Base-by-base conservation (phyloP, 1,140 invertebrate genomes). In the Drosophila navojoa region DNA sequence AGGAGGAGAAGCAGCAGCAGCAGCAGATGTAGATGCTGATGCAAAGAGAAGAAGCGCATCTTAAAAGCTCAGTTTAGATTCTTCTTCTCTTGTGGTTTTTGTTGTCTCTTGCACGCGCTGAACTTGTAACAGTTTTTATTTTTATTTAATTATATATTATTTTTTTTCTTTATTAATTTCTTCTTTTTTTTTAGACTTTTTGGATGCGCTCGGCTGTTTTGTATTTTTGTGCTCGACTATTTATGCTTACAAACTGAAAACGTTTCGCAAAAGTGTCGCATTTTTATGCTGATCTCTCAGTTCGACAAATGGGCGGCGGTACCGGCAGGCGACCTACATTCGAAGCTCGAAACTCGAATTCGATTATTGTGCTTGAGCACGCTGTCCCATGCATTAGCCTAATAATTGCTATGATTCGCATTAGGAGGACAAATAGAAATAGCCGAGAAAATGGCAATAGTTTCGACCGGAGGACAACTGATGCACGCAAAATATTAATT, bases 191-290 rank as follows among this genome's bases (percentile, higher is more conserved):
- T 64, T 61, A 64, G 63, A 71, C 63, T 86, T 32, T 38, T 74
- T 57, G 35, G 45, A 66, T 70, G 40, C 71, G 40, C 66, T 27
- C 54, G 63, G 62, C 54, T 50, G 5, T 47, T 69, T 73, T 35
- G 58, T 67, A 62, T 67, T 71, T 63, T 64, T 55, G 63, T 49
- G 53, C 64, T 69, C 64, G 49, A 71, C 66, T 63, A 60, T 54
- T 84, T 87, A 76, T 89, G 84, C 84, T 87, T 84, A 79, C 84
- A 80, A 81, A 87, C 84, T 87, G 84, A 84, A 89, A 87, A 80
- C 72, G 73, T 76, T 80, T 74, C 74, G 61, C 60, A 62, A 89
- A 89, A 77, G 76, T 89, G 77, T 80, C 76, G 79, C 62, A 84
- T 75, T 79, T 87, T 87, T 87, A 87, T 87, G 84, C 84, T 87